Evolutionary conservation across 1,140 invertebrate species (phyloP), one percentile per base, ranked within the genome.

Genomic region (Myzus persicae): DNA sequence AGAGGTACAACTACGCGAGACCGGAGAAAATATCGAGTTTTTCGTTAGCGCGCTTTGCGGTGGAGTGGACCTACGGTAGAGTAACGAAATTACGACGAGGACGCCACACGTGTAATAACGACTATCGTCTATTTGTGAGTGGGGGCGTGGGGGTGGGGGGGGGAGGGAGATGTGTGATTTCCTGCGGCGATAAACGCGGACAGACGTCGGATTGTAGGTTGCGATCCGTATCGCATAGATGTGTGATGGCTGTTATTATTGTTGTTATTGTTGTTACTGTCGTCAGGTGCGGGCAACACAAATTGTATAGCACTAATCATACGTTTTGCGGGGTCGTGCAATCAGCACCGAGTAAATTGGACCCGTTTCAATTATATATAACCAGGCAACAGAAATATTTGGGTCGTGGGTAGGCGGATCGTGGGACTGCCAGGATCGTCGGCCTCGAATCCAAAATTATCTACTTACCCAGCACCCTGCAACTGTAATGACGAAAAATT

Each of bases 131-230:
- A n/a, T n/a, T n/a, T n/a, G n/a, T n/a, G n/a, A n/a, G n/a, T n/a
- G n/a, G n/a, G n/a, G 44, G 44, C 44, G 44, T 44, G 7, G 42
- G 42, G 3, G 42, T 4, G 42, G 42, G 42, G 42, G 40, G 40
- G 26, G 40, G 84, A 42, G n/a, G 84, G 44, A 44, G 42, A 85
- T 44, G 42, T 85, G 84, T 85, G 84, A 85, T 85, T 44, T 85
- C 84, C 40, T 42, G 82, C 22, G 40, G 84, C 40, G 84, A 85
- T 85, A 85, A 85, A 44, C 40, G 40, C 26, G 26, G 3, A 85
- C 40, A 85, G 42, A n/a, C 84, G 42, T 42, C 31, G 4, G n/a
- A 76, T 76, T 76, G 36, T 76, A 76, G 59, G 59, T 31, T 85
- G 44, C 84, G 42, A 42, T 84, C 7, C 11, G 40, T 85, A 85